Conservation (phyloP, 2,113 vertebrate genomes). For the Sporophila hypoxantha region DNA sequence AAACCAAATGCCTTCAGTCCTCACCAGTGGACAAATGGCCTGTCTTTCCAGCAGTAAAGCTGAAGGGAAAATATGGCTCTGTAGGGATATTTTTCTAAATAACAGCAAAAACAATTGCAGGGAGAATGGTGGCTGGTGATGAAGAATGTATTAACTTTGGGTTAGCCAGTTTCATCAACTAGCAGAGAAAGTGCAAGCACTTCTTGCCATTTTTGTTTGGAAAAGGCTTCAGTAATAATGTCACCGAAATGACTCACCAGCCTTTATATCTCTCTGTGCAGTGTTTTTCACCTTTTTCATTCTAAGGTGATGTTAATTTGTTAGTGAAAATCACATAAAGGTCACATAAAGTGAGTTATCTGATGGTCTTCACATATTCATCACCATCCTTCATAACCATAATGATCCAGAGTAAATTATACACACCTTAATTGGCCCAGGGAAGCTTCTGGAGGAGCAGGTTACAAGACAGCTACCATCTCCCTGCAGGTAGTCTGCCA, state of each 20-base stretch:
- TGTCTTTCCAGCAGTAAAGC: neutral
- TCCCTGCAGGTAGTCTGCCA: neutral
- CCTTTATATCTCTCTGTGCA: neutral
- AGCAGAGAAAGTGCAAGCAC: neutral
- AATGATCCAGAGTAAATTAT: neutral
- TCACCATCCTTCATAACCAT: neutral
- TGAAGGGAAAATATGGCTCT: neutral
- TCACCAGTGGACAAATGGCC: neutral
- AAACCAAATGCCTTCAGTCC: neutral
- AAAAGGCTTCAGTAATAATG: neutral
- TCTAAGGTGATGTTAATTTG: neutral
- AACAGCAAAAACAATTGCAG: neutral
- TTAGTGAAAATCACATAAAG: neutral
- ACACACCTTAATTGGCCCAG: neutral
- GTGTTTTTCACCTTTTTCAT: neutral
- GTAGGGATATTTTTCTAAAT: neutral
- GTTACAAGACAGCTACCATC: neutral
- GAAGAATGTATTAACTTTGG: neutral
- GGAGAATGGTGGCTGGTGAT: neutral
- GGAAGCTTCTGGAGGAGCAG: neutral
- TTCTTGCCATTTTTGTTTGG: neutral
- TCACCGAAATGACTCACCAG: neutral
- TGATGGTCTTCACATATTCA: neutral
- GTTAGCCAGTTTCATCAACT: neutral
- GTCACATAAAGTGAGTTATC: neutral